These are phyloP conservation scores for Tetragonisca angustula DNA, from an alignment of 2,888 invertebrate species.

Conservation along the genomic window DNA sequence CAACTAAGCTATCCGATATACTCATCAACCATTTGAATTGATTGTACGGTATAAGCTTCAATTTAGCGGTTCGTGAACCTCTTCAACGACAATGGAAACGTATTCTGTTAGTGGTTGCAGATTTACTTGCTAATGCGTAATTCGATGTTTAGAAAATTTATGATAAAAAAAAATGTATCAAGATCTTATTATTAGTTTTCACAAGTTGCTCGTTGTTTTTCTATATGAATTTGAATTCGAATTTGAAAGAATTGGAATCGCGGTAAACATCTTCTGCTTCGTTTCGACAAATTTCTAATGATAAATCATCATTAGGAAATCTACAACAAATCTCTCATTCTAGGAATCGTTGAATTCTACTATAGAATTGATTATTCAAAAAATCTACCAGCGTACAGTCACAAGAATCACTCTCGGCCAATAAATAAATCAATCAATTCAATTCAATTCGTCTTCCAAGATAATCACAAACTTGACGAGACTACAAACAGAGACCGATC, in stretches of 20 bases:
- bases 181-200: no score
- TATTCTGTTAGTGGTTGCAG: conserved; percentile 11
- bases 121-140: background rate
- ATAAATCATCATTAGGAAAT: background rate
- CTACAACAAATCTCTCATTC: no score
- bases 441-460: no score
- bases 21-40: conserved; percentile 72
- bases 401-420: no score
- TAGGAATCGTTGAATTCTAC: background rate
- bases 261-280: no score
- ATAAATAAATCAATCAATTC: no score
- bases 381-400: no score
- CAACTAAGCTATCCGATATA: conserved; percentile 69
- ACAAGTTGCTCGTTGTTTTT: no score
- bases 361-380: no score
- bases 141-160: background rate
- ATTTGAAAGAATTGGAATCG: no score
- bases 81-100: conserved; percentile 46
- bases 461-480: background rate
- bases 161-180: background rate
- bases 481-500: background rate
- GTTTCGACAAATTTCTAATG: background rate
- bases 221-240: no score
- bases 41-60: conserved; percentile 66
- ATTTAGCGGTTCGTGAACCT: conserved; percentile 57